Percentiles rank a stretch among this genome's conserved stretches.
phyloP scores from a whole-genome alignment of 2,888 invertebrate genomes.

The Lordiphosa andalusiaca region DNA sequence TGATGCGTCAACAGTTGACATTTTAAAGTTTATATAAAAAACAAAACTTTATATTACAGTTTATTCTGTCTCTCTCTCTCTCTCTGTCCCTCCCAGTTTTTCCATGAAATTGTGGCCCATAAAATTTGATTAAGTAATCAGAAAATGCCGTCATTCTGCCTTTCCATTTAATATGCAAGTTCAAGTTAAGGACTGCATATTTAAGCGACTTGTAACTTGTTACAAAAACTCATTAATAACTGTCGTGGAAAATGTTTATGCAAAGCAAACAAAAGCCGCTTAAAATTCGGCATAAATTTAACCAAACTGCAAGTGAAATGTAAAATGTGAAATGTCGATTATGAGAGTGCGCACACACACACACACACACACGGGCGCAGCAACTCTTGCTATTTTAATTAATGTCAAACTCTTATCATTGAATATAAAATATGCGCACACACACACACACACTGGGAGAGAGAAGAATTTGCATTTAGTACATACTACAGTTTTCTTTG shows the following conservation, averaged over 20 bases:
- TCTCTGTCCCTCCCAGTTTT: background rate
- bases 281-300: conserved; percentile 33
- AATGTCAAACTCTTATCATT: conserved; percentile 56
- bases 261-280: conserved; percentile 42
- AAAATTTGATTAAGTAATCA: conserved; percentile 69
- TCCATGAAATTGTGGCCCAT: conserved; percentile 33
- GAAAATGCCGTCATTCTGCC: conserved; percentile 46
- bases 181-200: conserved; percentile 56
- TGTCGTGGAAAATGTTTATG: conserved; percentile 46
- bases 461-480: conserved; percentile 18
- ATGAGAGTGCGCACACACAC: conserved; percentile 36
- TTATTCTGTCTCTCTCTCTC: no score
- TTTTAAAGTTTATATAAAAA: no score
- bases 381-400: conserved; percentile 52
- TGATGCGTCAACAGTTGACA: no score
- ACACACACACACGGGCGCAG: conserved; percentile 13
- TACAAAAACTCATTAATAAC: conserved; percentile 58
- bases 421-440: conserved; percentile 42
- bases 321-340: conserved; percentile 36
- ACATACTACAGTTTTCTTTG: conserved; percentile 49
- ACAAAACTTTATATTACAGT: no score
- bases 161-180: conserved; percentile 64
- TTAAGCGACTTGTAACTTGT: conserved; percentile 41
- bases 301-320: conserved; percentile 36
- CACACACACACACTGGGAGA: conserved; percentile 17